Percentiles rank a stretch among this genome's conserved stretches.
phyloP scores from a whole-genome alignment of 2,797 vertebrate species.

The Acestrorhynchus altus region DNA sequence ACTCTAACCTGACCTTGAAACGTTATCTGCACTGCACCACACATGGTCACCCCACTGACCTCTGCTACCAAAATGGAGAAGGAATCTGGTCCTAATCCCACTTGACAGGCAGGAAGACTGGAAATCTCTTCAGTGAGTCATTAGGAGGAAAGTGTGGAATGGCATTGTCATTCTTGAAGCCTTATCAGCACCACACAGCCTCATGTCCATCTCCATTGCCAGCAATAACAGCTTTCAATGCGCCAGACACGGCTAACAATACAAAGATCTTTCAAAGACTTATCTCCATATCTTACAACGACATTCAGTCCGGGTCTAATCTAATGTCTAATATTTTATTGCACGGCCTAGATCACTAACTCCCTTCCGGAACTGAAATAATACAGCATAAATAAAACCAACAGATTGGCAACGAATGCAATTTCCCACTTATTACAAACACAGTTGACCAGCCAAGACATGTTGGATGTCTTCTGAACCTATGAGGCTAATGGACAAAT shows the following conservation, averaged over 20 bases:
- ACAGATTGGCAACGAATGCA: neutral
- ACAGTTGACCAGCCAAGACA: neutral
- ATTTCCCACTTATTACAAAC: neutral
- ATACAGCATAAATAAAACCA: neutral
- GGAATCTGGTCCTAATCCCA: constrained; percentile 24
- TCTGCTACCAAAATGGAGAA: constrained; percentile 37
- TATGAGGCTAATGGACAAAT: no score
- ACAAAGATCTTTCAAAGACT: neutral
- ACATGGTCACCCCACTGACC: constrained; percentile 16
- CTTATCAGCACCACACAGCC: constrained; percentile 46
- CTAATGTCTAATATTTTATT: neutral
- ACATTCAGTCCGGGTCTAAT: neutral
- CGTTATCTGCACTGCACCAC: constrained; percentile 18
- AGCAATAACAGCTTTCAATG: constrained; percentile 1
- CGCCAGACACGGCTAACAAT: neutral
- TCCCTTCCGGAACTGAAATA: neutral
- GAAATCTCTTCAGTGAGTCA: constrained; percentile 27
- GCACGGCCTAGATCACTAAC: neutral
- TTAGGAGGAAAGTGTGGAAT: constrained; percentile 49
- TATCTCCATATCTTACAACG: neutral
- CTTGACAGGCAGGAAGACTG: constrained; percentile 27
- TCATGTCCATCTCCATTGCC: constrained; percentile 9
- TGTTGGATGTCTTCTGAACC: neutral
- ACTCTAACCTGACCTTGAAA: neutral
- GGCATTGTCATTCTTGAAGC: constrained; percentile 34